Base-by-base conservation (phyloP, 2,113 vertebrate species). In the Setophaga petechia region DNA sequence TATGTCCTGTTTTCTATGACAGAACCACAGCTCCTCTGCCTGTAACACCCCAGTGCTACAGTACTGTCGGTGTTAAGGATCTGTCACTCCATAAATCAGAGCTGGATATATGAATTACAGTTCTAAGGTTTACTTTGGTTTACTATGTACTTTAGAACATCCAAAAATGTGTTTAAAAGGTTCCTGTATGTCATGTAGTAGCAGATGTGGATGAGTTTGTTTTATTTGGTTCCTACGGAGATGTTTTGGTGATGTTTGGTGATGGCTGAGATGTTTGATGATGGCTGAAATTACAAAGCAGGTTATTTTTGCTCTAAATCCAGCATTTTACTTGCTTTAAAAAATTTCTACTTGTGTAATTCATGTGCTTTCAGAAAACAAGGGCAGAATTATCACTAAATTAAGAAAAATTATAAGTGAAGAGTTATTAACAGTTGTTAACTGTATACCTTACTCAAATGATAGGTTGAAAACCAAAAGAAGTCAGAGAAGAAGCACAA, bases 391-490 rank as follows among this genome's bases (percentile, higher is more conserved):
- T 77, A 14, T 46, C 28, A 30, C 11, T 59, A 63, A 74, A 57
- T 85, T 41, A 71, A 79, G 28, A 84, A 82, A 87, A 80, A 37
- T 5, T 1, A 1, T 37, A 81, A 46, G 22, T 18, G 6, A 89
- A 75, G 12, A 80, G 57, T 49, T 49, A 25, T 49, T 49, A 49
- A 14, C 13, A 54, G 12, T 27, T 10, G 1, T 58, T 95, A 93
- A 96, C n/a, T 6, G 3, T 77, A 41, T 4, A 54, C 79, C 41
- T 85, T 41, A 54, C 39, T 92, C 55, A 78, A 91, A 93, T 47
- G 65, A 27, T 76, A 99, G 99, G 96, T 97, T 69, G 95, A 72
- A 92, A 98, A 97, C 52, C 98, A 98, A 87, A 98, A 98, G 94
- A 97, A 95, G 24, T 96, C 96, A 41, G 94, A 98, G 91, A 93